phyloP scores from a whole-genome alignment of 2,113 vertebrate genomes.

The Prunella fulvescens region DNA sequence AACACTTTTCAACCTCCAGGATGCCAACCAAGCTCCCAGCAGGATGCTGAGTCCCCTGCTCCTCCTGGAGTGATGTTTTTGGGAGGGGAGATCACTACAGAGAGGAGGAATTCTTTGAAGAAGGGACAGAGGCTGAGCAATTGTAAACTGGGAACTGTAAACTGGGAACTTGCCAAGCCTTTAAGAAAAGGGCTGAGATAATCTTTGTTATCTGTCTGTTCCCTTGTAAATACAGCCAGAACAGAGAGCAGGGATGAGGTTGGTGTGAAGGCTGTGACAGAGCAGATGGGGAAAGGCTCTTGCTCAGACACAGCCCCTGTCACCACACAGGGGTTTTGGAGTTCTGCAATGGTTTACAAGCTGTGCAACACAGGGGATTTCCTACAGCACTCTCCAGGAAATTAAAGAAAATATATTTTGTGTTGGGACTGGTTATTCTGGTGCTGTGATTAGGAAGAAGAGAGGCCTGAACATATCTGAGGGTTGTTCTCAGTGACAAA shows the following conservation, averaged over 20 bases:
- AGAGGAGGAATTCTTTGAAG: not conserved
- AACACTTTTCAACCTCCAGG: not conserved
- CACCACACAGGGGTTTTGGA: not conserved
- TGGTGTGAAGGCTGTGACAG: not conserved
- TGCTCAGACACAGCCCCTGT: not conserved
- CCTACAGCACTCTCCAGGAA: not conserved
- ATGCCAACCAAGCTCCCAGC: not conserved
- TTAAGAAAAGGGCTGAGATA: not conserved
- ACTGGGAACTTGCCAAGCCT: not conserved
- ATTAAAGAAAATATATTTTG: not conserved
- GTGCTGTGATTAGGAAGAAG: not conserved
- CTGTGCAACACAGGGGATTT: not conserved
- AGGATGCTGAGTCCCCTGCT: not conserved
- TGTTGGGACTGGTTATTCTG: not conserved
- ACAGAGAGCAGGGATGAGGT: not conserved
- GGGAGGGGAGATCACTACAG: rapidly evolving
- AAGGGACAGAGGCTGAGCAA: not conserved
- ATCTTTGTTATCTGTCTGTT: not conserved
- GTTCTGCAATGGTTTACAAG: not conserved
- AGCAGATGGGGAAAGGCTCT: not conserved
- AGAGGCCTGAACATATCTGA: not conserved
- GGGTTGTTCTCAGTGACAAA: not conserved
- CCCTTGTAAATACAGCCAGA: not conserved
- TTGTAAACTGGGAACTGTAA: not conserved
- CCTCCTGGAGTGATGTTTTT: not conserved